Evolutionary conservation across 2,888 invertebrate species (phyloP).

Genomic region (Agrenia bidenticulata): DNA sequence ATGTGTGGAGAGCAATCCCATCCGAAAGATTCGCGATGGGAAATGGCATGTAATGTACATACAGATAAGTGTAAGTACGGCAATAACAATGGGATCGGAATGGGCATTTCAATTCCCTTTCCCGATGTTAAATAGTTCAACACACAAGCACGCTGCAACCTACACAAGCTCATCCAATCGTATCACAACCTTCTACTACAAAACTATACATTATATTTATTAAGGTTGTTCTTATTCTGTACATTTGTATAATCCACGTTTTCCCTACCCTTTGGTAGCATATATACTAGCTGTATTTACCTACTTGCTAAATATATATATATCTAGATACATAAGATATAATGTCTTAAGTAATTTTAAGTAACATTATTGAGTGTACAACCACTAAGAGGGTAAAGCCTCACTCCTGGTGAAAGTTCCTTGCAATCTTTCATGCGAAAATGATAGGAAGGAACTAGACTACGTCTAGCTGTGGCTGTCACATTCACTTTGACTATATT

Average conservation of each 20-base stretch:
- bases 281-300: no score
- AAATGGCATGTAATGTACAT: constrained; percentile 36
- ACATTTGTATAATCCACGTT: constrained; percentile 6
- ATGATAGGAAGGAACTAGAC: no score
- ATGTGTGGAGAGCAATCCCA: constrained; percentile 15
- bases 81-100: constrained; percentile 36
- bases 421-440: constrained; percentile 3
- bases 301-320: no score
- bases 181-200: constrained; percentile 20
- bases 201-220: neutral
- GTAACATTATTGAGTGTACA: no score
- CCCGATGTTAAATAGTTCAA: constrained; percentile 16
- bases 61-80: constrained; percentile 40
- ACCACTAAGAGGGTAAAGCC: neutral
- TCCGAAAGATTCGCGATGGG: constrained; percentile 7
- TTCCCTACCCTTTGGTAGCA: no score
- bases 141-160: constrained; percentile 1
- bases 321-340: no score
- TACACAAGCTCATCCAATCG: constrained; percentile 19
- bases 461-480: no score
- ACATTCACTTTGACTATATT: no score
- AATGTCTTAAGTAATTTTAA: no score
- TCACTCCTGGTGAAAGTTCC: constrained; percentile 6
- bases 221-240: neutral
- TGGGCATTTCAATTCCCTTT: constrained; percentile 23